These are phyloP conservation scores for Thera britannica DNA, from an alignment of 2,888 invertebrate genomes.

Conservation along the genomic window DNA sequence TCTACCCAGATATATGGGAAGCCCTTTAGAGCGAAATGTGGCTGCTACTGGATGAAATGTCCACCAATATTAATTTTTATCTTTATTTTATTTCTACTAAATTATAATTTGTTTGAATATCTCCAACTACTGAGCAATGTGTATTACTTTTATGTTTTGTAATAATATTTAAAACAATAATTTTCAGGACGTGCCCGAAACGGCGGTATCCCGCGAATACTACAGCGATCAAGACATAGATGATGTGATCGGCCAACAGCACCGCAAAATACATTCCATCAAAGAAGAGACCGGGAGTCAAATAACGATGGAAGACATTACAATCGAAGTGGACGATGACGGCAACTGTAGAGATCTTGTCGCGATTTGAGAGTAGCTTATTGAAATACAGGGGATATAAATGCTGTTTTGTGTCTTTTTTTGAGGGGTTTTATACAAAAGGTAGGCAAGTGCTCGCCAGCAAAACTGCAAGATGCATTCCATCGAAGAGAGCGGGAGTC, in stretches of 20 bases:
- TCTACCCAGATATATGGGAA: too few relatives aligned
- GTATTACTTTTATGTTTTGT: too few relatives aligned
- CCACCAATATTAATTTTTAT: too few relatives aligned
- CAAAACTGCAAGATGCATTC: too few relatives aligned
- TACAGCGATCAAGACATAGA: slow-evolving; percentile 49
- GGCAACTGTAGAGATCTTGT: slow-evolving; percentile 36
- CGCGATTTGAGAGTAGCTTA: slow-evolving; percentile 32
- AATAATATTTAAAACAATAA: background rate
- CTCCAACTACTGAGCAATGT: too few relatives aligned
- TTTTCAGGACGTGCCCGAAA: slow-evolving; percentile 51
- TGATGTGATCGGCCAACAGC: slow-evolving; percentile 33
- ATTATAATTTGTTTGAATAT: too few relatives aligned
- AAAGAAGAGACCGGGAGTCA: slow-evolving; percentile 73
- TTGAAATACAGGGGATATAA: slow-evolving; percentile 13
- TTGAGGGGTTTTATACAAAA: background rate
- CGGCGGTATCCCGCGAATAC: slow-evolving; percentile 46
- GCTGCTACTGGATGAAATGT: too few relatives aligned
- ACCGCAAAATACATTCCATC: slow-evolving; percentile 54
- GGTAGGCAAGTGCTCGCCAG: too few relatives aligned
- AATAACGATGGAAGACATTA: slow-evolving; percentile 63
- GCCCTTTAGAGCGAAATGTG: too few relatives aligned
- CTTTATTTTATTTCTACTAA: too few relatives aligned
- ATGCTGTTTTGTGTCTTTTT: slow-evolving; percentile 45
- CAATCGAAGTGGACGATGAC: slow-evolving; percentile 46
- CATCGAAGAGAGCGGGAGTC: too few relatives aligned